Evolutionary conservation across 53 echinoderm and acorn worm genomes (phyloP).

Genomic region (Paracentrotus lividus): DNA sequence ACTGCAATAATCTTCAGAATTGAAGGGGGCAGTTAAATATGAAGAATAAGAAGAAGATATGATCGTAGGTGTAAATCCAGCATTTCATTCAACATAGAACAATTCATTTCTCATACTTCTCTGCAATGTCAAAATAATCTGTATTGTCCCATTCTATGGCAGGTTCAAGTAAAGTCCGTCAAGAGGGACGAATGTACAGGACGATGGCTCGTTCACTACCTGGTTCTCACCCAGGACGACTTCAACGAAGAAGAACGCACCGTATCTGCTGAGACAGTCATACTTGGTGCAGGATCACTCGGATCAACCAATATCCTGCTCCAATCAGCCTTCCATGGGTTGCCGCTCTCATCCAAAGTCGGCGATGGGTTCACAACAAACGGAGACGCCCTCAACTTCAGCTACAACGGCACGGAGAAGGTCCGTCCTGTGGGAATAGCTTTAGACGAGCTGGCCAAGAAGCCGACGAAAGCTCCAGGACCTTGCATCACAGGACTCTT

Average conservation of each 20-base stretch:
- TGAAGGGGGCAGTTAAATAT: too few relatives aligned
- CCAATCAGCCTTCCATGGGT: conserved; percentile 62
- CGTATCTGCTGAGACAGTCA: conserved; percentile 78
- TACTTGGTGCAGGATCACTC: conserved; percentile 84
- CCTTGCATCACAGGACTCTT: conserved; percentile 82
- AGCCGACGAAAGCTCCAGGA: conserved; percentile 73
- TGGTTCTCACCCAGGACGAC: conserved; percentile 68
- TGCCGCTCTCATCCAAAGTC: conserved; percentile 71
- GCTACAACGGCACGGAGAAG: conserved; percentile 77
- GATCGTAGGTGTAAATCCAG: too few relatives aligned
- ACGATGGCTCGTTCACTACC: conserved; percentile 70
- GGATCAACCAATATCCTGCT: conserved; percentile 88
- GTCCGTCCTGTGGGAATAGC: conserved; percentile 77
- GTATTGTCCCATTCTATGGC: neutral
- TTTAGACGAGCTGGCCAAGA: conserved; percentile 60
- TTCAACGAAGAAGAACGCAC: conserved; percentile 74
- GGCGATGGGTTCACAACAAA: conserved; percentile 84
- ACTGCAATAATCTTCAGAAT: too few relatives aligned
- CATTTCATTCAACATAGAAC: too few relatives aligned
- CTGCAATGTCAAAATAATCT: too few relatives aligned
- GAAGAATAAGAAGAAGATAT: too few relatives aligned
- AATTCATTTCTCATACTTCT: too few relatives aligned
- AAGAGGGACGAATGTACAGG: conserved; percentile 24
- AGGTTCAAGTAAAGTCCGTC: conserved; percentile 55
- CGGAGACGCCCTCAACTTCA: conserved; percentile 86